Evolutionary conservation across 2,888 invertebrate genomes (phyloP).

Genomic region (Meloe dianella): DNA sequence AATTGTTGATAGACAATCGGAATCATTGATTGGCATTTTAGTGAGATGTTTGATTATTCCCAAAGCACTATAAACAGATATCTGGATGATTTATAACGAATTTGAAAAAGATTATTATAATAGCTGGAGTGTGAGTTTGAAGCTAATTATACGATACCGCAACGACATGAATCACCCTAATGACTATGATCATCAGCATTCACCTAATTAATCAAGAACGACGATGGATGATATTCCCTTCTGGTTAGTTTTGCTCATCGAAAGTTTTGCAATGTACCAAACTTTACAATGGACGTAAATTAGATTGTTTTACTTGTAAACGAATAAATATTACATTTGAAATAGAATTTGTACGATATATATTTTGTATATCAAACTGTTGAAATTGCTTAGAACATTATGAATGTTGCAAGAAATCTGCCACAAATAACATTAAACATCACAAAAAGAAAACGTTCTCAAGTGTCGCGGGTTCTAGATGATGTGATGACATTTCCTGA

Average conservation of each 20-base stretch:
- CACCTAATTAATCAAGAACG: constrained; percentile 51
- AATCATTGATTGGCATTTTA: too few relatives aligned
- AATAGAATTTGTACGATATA: not conserved
- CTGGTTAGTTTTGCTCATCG: not conserved
- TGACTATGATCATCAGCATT: constrained; percentile 53
- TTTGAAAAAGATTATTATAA: constrained; percentile 27
- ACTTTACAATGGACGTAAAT: not conserved
- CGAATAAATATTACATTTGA: not conserved
- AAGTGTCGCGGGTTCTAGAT: constrained; percentile 36
- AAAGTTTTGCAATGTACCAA: not conserved
- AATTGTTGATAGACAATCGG: not conserved
- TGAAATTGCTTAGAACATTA: not conserved
- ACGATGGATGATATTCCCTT: constrained; percentile 18
- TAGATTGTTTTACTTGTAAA: not conserved
- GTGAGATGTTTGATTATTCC: not conserved
- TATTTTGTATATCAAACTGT: not conserved
- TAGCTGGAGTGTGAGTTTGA: constrained; percentile 31
- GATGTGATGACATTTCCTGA: constrained; percentile 45
- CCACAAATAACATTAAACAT: not conserved
- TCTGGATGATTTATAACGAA: not conserved
- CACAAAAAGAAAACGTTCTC: not conserved
- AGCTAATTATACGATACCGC: constrained; percentile 44
- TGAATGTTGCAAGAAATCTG: not conserved
- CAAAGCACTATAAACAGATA: not conserved
- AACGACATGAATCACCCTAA: constrained; percentile 50